Conservation (phyloP, 2,888 invertebrate species). For the Pycnomerus fuliginosus region DNA sequence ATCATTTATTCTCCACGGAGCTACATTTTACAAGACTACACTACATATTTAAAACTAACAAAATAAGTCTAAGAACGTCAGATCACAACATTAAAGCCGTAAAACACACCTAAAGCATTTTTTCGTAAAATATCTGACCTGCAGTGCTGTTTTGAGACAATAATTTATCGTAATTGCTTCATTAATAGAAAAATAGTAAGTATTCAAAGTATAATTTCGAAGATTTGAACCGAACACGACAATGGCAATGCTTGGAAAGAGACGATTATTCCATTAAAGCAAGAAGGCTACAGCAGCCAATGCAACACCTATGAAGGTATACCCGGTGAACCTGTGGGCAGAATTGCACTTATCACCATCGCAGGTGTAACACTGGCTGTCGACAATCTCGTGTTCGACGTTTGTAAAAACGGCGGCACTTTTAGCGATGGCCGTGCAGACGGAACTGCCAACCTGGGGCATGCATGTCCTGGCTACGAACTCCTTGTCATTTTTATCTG, state of each 20-base stretch:
- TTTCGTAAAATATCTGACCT: no score
- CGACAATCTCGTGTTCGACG: constrained; percentile 20
- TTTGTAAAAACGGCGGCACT: constrained; percentile 33
- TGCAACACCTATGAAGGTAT: constrained; percentile 37
- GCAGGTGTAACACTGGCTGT: constrained; percentile 40
- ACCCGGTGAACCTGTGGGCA: constrained; percentile 32
- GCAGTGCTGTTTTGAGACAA: no score
- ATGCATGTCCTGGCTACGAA: constrained; percentile 43
- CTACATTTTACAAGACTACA: no score
- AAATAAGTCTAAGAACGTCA: no score
- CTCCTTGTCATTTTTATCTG: constrained; percentile 40
- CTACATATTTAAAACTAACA: no score
- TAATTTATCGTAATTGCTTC: no score
- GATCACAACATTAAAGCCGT: no score
- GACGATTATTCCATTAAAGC: constrained; percentile 36
- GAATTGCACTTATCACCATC: constrained; percentile 47
- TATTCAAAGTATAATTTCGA: no score
- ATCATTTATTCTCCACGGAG: no score
- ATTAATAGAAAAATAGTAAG: no score
- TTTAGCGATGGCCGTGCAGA: constrained; percentile 40
- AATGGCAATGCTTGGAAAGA: background rate
- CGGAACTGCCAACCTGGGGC: constrained; percentile 31
- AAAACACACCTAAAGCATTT: no score
- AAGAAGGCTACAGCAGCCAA: constrained; percentile 40
- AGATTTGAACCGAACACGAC: background rate